phyloP scores from a whole-genome alignment of 2,888 invertebrate species.

The Patella pellucida region DNA sequence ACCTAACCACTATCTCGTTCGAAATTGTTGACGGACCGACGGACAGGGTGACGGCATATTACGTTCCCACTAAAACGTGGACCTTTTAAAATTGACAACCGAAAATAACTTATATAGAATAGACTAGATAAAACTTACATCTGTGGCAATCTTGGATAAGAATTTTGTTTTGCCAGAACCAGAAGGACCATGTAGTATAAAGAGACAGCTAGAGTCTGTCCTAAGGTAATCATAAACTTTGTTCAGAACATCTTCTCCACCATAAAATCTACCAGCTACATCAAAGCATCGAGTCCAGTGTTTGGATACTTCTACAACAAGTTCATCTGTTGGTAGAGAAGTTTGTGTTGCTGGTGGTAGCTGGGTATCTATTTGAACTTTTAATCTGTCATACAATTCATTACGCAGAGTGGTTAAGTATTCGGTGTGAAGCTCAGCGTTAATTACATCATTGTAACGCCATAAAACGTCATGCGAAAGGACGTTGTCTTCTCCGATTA shows the following conservation, averaged over 20 bases:
- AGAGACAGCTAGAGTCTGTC: constrained; percentile 44
- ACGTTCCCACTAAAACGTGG: too few relatives aligned
- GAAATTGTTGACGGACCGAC: too few relatives aligned
- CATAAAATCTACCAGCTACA: constrained; percentile 43
- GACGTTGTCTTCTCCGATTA: constrained; percentile 47
- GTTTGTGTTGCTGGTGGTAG: constrained; percentile 31
- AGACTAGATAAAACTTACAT: constrained; percentile 45
- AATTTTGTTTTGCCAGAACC: constrained; percentile 63
- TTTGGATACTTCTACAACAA: constrained; percentile 19
- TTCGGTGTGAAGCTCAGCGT: constrained; percentile 57
- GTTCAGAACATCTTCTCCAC: constrained; percentile 43
- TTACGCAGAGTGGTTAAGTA: constrained; percentile 58
- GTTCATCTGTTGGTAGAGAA: background rate
- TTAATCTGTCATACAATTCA: constrained; percentile 44
- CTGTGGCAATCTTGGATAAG: constrained; percentile 55
- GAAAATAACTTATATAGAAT: background rate
- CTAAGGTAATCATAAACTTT: constrained; percentile 50
- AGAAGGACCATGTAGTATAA: constrained; percentile 58
- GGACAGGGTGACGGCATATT: too few relatives aligned
- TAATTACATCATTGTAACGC: constrained; percentile 66
- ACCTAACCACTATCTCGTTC: too few relatives aligned
- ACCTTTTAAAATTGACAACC: too few relatives aligned
- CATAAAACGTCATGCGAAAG: constrained; percentile 62
- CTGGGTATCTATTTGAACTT: constrained; percentile 42
- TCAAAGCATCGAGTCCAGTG: constrained; percentile 51